These are phyloP conservation scores for Lampropteryx suffumata DNA, from an alignment of 2,888 invertebrate genomes.

Conservation along the genomic window DNA sequence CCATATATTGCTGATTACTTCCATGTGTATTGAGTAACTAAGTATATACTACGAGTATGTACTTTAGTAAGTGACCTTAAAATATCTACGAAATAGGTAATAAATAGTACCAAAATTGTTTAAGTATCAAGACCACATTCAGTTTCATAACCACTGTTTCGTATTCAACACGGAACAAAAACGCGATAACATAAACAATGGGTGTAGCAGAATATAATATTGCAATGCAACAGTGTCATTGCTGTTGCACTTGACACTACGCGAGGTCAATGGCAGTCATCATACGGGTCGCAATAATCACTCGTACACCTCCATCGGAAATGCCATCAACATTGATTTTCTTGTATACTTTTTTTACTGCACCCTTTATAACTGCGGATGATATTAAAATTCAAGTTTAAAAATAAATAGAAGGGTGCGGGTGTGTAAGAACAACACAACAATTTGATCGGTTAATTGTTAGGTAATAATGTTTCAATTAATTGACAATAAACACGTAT, in stretches of 20 bases:
- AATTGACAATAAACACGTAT: no score
- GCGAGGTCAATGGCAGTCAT: conserved; percentile 62
- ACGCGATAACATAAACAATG: conserved; percentile 24
- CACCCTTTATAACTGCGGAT: neutral
- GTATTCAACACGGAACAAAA: conserved; percentile 24
- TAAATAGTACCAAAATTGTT: no score
- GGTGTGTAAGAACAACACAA: no score
- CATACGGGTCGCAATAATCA: conserved; percentile 40
- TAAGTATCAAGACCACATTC: conserved; percentile 6
- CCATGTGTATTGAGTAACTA: no score
- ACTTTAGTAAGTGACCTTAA: no score
- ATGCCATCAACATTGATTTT: conserved; percentile 10
- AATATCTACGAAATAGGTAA: no score
- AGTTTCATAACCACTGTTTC: conserved; percentile 16
- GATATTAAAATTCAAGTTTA: no score
- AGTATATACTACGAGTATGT: no score
- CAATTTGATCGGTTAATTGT: no score
- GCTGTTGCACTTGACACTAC: conserved; percentile 66
- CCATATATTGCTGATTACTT: no score
- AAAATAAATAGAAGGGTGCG: no score
- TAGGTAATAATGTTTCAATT: no score
- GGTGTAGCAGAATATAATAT: conserved; percentile 29
- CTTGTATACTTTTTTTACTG: conserved; percentile 39
- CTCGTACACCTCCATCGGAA: conserved; percentile 25
- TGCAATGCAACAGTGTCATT: conserved; percentile 48